phyloP scores from a whole-genome alignment of 2,888 invertebrate species.

The Apodemia hepburni region DNA sequence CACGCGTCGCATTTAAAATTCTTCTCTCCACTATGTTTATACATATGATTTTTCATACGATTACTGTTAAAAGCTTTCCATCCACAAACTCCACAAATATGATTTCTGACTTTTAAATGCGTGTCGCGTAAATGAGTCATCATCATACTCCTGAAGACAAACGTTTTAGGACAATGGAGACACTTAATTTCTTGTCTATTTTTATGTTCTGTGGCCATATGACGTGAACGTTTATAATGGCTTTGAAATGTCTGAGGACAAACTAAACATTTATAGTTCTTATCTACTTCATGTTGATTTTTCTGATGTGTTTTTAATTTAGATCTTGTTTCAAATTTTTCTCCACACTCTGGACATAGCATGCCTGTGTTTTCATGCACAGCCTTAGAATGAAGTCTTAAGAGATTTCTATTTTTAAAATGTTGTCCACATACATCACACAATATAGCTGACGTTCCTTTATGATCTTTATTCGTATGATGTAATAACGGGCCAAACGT shows the following conservation, averaged over 20 bases:
- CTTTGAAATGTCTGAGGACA: constrained; percentile 61
- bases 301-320: constrained; percentile 73
- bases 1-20: constrained; percentile 67
- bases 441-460: constrained; percentile 60
- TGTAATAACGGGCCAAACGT: constrained; percentile 63
- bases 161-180: constrained; percentile 65
- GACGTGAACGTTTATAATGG: constrained; percentile 61
- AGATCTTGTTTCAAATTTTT: constrained; percentile 67
- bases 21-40: constrained; percentile 70
- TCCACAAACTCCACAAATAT: constrained; percentile 62
- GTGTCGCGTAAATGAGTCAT: constrained; percentile 65
- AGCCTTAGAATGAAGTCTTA: constrained; percentile 56
- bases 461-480: constrained; percentile 69
- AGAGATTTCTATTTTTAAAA: constrained; percentile 56
- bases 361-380: constrained; percentile 58
- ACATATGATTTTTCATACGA: constrained; percentile 74
- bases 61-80: constrained; percentile 69
- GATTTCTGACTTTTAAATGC: constrained; percentile 62
- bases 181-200: constrained; percentile 64
- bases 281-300: constrained; percentile 62
- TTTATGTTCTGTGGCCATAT: constrained; percentile 65
- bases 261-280: constrained; percentile 72
- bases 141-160: constrained; percentile 70
- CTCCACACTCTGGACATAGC: constrained; percentile 63
- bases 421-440: constrained; percentile 69